Evolutionary conservation across 2,113 vertebrate genomes (phyloP), one percentile per base, ranked within the genome.

Genomic region (Colius striatus): DNA sequence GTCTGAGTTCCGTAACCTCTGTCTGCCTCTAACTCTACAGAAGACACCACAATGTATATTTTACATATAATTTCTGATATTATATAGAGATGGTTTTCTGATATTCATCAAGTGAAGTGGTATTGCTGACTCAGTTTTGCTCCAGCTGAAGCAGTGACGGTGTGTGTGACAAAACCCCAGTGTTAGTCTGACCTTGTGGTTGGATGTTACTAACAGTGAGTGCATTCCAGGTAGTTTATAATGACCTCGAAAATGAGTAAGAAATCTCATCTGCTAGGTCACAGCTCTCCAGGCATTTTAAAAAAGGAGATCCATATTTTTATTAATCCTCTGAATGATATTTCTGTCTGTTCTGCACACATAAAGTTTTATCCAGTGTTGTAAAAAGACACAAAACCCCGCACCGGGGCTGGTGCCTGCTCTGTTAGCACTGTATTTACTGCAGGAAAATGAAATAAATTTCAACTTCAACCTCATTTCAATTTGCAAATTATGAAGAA

Each of bases 401-500:
- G 5, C 9, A 16, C n/a, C 1, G 6, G 14, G 81, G 48, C 48
- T 8, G 3, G 5, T 61, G 38, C 10, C 75, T 92, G 60, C 36
- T 76, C 30, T 58, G 41, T 32, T 60, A 77, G 51, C 34, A 15
- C 29, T 60, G 4, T 67, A 65, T 87, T 81, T 89, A 78, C 61
- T 54, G 21, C 0, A 0, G 32, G 47, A 48, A 84, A 89, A 61
- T 32, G 76, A 90, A 78, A 88, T 70, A 60, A 80, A 91, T 95
- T 82, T 47, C 70, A 55, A 11, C 80, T 89, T 81, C 53, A 41
- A 10, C 27, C 48, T 84, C 63, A 43, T 91, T 89, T 87, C 32
- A 29, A 81, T 92, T 87, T 92, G 81, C 70, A 72, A 79, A 89
- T 65, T 89, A 91, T 79, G 51, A 94, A 72, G 65, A 91, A 92